Conservation (phyloP, 2,888 invertebrate genomes). For the Eupithecia subumbrata region DNA sequence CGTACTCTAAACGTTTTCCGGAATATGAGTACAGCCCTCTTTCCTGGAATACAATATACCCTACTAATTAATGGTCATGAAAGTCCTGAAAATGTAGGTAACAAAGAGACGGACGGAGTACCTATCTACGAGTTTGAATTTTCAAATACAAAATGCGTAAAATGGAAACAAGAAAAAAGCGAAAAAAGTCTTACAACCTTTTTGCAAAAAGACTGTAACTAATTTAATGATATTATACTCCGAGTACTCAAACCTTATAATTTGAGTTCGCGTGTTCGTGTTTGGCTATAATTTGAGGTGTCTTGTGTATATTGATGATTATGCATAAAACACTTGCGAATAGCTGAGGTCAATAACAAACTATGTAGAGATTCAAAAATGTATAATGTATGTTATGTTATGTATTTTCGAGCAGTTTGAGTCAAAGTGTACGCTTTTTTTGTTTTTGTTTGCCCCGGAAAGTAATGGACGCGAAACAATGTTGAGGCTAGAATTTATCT, state of each 20-base stretch:
- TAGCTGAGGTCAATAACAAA: not conserved
- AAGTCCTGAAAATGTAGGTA: too few species aligned
- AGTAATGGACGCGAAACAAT: not conserved
- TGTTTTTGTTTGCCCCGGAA: not conserved
- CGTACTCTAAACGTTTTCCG: too few species aligned
- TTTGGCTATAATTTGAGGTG: constrained; percentile 1
- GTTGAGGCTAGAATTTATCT: not conserved
- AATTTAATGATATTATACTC: not conserved
- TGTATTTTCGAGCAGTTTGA: not conserved
- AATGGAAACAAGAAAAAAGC: not conserved
- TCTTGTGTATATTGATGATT: not conserved
- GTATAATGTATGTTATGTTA: too few species aligned
- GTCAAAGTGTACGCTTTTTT: not conserved
- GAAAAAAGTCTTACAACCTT: not conserved
- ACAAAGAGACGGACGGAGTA: too few species aligned
- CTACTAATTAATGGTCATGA: too few species aligned
- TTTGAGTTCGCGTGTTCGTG: constrained; percentile 7
- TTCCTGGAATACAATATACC: too few species aligned
- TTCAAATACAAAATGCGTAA: not conserved
- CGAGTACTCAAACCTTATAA: not conserved
- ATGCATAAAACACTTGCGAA: not conserved
- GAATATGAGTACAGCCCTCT: too few species aligned
- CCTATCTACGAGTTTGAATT: too few species aligned
- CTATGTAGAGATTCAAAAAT: not conserved
- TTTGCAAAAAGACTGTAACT: not conserved